Conservation (phyloP, 2,888 invertebrate genomes). For the Cerastoderma edule region DNA sequence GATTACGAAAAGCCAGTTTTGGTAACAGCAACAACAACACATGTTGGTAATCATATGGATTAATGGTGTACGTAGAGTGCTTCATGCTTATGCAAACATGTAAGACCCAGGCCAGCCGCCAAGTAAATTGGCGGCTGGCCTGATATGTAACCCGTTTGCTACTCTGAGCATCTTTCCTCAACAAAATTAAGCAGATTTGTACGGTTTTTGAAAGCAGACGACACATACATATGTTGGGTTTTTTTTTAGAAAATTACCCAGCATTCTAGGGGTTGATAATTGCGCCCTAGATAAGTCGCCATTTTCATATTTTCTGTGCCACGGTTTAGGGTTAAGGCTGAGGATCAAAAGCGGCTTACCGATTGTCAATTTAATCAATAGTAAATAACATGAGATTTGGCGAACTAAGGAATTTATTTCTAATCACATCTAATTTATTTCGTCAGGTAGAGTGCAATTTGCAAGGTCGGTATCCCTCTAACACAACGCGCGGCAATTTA, state of each 20-base stretch:
- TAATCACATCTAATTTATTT: background rate
- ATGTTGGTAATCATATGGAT: no score
- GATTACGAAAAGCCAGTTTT: no score
- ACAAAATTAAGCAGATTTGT: no score
- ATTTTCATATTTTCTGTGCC: background rate
- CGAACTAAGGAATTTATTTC: background rate
- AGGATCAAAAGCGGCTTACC: conserved; percentile 10
- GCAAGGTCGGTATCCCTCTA: background rate
- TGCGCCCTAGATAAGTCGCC: background rate
- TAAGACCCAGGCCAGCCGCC: no score
- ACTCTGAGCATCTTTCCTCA: no score
- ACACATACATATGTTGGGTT: background rate
- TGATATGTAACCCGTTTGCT: no score
- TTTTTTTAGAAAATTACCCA: background rate
- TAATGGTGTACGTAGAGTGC: no score
- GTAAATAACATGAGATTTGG: conserved; percentile 14
- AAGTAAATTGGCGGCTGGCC: no score
- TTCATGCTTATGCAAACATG: no score
- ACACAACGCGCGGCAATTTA: conserved; percentile 3
- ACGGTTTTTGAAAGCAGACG: background rate
- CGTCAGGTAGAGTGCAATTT: background rate
- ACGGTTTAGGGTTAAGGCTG: background rate
- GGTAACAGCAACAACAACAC: no score
- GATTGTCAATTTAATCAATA: conserved; percentile 19
- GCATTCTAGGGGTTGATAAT: background rate